Conservation (phyloP, 2,797 vertebrate species). For the Decapterus maruadsi region DNA sequence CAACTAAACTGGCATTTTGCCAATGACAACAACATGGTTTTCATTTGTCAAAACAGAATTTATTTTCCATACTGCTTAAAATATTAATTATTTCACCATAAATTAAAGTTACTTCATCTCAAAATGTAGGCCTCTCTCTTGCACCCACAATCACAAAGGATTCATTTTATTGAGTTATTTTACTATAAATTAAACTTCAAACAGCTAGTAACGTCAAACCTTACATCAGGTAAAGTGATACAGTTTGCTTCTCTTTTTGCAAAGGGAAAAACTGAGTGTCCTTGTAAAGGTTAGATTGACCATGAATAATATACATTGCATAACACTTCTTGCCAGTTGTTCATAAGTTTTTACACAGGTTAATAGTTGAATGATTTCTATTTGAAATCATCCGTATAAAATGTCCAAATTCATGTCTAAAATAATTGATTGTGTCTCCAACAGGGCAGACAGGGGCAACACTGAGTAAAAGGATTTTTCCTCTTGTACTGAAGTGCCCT, state of each 20-base stretch:
- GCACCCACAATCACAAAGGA: neutral
- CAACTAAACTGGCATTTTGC: neutral
- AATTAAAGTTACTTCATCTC: slow-evolving; percentile 8
- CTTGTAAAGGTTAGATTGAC: neutral
- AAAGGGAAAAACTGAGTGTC: neutral
- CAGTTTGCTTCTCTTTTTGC: neutral
- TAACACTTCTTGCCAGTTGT: neutral
- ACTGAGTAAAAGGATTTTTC: slow-evolving; percentile 87
- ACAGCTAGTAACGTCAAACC: neutral
- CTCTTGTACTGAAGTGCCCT: slow-evolving; percentile 87
- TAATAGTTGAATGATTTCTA: slow-evolving; percentile 16
- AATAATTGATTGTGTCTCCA: slow-evolving; percentile 50
- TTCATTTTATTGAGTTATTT: neutral
- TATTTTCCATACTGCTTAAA: slow-evolving; percentile 34
- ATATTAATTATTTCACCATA: neutral
- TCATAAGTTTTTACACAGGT: neutral
- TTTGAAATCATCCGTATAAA: slow-evolving; percentile 5
- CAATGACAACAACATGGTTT: slow-evolving; percentile 10
- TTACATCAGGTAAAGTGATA: neutral
- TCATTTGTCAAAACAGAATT: slow-evolving; percentile 22
- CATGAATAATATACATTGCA: slow-evolving; percentile 10
- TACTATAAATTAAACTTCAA: slow-evolving; percentile 1
- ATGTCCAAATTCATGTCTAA: slow-evolving; percentile 28
- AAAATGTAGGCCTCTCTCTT: neutral
- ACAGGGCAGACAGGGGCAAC: slow-evolving; percentile 89